Evolutionary conservation across 2,113 vertebrate species (phyloP).

Genomic region (Colossoma macropomum): DNA sequence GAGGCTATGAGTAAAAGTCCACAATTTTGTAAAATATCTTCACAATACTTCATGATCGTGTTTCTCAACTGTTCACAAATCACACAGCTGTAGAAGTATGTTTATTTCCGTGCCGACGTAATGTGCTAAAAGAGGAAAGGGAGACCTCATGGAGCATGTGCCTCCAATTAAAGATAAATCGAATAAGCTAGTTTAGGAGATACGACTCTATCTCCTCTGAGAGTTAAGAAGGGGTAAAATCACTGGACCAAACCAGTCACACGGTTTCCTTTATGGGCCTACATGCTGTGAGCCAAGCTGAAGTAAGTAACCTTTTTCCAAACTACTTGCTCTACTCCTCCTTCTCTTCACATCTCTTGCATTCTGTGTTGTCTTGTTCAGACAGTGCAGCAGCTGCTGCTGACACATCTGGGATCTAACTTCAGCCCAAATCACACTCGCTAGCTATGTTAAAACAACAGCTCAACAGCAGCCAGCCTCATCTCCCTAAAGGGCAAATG

Average conservation of each 20-base stretch:
- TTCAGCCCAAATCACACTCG: slow-evolving; percentile 39
- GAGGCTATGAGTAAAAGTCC: neutral
- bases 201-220: neutral
- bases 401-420: slow-evolving; percentile 44
- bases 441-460: slow-evolving; percentile 4
- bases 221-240: neutral
- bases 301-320: slow-evolving; percentile 22
- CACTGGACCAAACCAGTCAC: slow-evolving; percentile 20
- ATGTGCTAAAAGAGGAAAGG: slow-evolving; percentile 1
- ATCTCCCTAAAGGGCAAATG: slow-evolving; percentile 18
- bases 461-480: neutral
- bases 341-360: slow-evolving; percentile 15
- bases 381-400: slow-evolving; percentile 27
- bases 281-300: slow-evolving; percentile 23
- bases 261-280: slow-evolving; percentile 3
- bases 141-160: slow-evolving; percentile 28
- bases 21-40: neutral
- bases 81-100: neutral
- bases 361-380: slow-evolving; percentile 4
- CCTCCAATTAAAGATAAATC: slow-evolving; percentile 39
- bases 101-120: slow-evolving; percentile 17
- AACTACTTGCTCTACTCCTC: neutral
- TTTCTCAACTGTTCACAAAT: neutral
- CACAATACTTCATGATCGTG: neutral
- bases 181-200: slow-evolving; percentile 39